Evolutionary conservation across 2,888 invertebrate species (phyloP), one percentile per base, ranked within the genome.

Genomic region (Lysandra coridon): DNA sequence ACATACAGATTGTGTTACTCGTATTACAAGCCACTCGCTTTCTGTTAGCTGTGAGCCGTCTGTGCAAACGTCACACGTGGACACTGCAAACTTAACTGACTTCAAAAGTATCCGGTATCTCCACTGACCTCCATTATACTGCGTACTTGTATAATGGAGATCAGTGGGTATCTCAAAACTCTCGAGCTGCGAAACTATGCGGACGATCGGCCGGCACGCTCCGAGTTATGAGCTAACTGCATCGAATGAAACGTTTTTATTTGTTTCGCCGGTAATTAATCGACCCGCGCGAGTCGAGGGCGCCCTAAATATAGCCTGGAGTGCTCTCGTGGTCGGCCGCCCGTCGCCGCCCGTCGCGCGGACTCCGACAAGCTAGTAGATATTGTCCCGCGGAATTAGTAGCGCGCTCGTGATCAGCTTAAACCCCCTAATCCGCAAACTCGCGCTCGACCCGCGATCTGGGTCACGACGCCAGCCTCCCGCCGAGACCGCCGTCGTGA

Each of bases 241-340:
- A 69, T 69, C 69, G 17, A 57, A 57, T 57, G 17, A 69, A 69
- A 69, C 33, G 69, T 69, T 69, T 62, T 69, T 37, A 69, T 69
- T 69, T 17, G 69, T 69, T 37, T 69, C 33, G 69, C 69, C 33
- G 14, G 33, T 37, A 69, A 69, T 69, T 33, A 69, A 69, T 69
- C 33, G 69, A 69, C 33, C 69, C 69, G 33, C 33, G 1, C 69
- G 69, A 33, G 33, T 69, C 69, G 69, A 69, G 69, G 14, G 69
- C 69, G 17, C 69, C 14, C 69, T 69, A 30, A 33, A 33, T 69
- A 69, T 69, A 69, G 64, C 23, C 23, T 30, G 23, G 64, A 64
- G 64, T 30, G 64, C 69, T 33, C 69, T 69, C 69, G 64, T n/a
- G 62, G 23, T 12, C 64, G 30, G 7, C 64, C 10, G 23, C 64